Evolutionary conservation across 2,113 vertebrate species (phyloP).

Genomic region (Festucalex cinctus): DNA sequence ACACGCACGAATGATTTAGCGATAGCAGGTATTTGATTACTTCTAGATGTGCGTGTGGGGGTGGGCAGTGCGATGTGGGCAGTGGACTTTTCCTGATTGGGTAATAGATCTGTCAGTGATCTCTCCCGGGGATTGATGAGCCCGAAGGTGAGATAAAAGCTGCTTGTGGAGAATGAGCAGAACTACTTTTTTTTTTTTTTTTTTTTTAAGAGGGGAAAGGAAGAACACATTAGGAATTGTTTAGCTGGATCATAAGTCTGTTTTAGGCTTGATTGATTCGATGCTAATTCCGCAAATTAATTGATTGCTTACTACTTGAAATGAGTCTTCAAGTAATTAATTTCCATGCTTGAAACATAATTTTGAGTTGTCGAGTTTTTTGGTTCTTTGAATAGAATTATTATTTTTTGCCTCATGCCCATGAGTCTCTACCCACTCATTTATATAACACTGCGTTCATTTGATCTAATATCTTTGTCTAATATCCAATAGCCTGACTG

Average conservation of each 20-base stretch:
- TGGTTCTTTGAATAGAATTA: no score
- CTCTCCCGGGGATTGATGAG: slow-evolving; percentile 45
- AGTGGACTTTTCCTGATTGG: slow-evolving; percentile 42
- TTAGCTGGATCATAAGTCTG: neutral
- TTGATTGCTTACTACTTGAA: no score
- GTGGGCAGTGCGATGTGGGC: slow-evolving; percentile 30
- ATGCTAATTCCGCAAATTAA: neutral
- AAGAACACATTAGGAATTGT: neutral
- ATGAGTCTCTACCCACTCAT: no score
- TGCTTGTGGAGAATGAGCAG: slow-evolving; percentile 31
- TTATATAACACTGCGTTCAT: no score
- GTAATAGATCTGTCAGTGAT: slow-evolving; percentile 45
- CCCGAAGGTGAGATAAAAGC: slow-evolving; percentile 29
- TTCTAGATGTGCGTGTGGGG: slow-evolving; percentile 10
- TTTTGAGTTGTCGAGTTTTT: no score
- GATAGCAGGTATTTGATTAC: slow-evolving; percentile 56
- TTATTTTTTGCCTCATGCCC: no score
- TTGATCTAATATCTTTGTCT: no score
- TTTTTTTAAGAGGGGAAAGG: neutral
- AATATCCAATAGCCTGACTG: no score
- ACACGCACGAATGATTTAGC: slow-evolving; percentile 7
- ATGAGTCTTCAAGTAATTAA: no score
- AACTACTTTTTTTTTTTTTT: no score
- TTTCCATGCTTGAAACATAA: no score
- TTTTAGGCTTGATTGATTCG: neutral